phyloP scores from a whole-genome alignment of 2,797 vertebrate genomes.

The Oophaga sylvatica region DNA sequence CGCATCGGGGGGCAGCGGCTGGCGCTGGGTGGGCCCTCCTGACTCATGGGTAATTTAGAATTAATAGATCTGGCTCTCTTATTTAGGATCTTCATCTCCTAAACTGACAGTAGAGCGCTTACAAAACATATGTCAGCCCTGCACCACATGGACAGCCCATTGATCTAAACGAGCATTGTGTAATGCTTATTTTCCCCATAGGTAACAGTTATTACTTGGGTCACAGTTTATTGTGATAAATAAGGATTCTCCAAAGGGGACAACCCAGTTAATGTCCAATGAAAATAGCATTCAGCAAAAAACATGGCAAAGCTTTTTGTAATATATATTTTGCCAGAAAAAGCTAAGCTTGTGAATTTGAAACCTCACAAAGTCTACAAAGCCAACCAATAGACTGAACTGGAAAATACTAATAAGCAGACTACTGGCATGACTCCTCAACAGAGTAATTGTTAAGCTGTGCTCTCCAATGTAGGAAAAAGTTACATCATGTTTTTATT shows the following conservation, averaged over 20 bases:
- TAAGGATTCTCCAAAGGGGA: not conserved
- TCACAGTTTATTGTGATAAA: not conserved
- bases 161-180: too few species aligned
- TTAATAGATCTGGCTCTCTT: too few species aligned
- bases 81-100: too few species aligned
- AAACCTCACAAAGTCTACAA: conserved; percentile 20
- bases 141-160: too few species aligned
- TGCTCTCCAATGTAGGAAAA: conserved; percentile 27
- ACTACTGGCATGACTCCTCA: conserved; percentile 11
- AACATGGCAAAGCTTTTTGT: not conserved
- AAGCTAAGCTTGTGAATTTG: not conserved
- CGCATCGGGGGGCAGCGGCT: too few species aligned
- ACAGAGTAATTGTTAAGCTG: conserved; percentile 1
- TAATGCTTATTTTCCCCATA: too few species aligned
- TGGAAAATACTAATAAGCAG: conserved; percentile 41
- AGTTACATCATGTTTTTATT: conserved; percentile 21
- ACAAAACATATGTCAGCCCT: too few species aligned
- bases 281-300: not conserved
- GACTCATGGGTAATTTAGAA: too few species aligned
- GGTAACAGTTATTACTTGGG: too few species aligned
- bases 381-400: not conserved
- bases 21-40: too few species aligned
- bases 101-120: too few species aligned
- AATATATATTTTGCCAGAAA: conserved; percentile 12
- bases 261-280: not conserved